Conservation (phyloP, 1,140 invertebrate species). For the Yoshiicerus persimilis region DNA sequence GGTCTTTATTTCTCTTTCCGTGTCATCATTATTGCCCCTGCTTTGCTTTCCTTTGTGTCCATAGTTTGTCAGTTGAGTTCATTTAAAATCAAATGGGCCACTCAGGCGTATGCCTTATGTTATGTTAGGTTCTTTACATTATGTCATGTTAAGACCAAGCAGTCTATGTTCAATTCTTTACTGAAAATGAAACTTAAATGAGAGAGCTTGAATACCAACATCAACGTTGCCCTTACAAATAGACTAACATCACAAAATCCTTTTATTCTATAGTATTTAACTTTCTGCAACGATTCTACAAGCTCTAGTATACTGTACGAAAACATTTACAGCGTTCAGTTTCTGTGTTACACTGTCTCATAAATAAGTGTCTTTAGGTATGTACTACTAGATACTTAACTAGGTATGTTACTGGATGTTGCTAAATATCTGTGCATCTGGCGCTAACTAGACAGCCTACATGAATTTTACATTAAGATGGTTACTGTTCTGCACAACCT, state of each 20-base stretch:
- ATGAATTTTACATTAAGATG: background rate
- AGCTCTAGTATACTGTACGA: background rate
- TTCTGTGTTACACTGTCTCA: background rate
- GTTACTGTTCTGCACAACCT: background rate
- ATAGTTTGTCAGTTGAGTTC: conserved; percentile 9
- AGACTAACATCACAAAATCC: background rate
- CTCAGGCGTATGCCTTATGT: conserved; percentile 2
- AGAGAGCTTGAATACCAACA: background rate
- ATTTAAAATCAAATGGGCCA: conserved; percentile 18
- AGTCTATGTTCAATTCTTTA: background rate
- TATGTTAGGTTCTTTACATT: background rate
- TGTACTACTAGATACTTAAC: background rate
- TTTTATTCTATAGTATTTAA: background rate
- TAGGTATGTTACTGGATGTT: background rate
- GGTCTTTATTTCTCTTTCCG: conserved; percentile 3
- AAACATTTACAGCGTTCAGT: background rate
- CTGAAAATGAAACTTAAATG: background rate
- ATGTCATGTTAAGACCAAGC: background rate
- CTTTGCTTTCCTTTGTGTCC: background rate
- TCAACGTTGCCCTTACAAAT: background rate
- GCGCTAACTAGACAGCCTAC: background rate
- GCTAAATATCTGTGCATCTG: background rate
- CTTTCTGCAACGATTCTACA: background rate
- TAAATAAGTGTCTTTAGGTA: background rate
- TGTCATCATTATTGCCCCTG: conserved; percentile 2